phyloP scores from a whole-genome alignment of 2,888 invertebrate species.

The Hemicrepidius hirtus region DNA sequence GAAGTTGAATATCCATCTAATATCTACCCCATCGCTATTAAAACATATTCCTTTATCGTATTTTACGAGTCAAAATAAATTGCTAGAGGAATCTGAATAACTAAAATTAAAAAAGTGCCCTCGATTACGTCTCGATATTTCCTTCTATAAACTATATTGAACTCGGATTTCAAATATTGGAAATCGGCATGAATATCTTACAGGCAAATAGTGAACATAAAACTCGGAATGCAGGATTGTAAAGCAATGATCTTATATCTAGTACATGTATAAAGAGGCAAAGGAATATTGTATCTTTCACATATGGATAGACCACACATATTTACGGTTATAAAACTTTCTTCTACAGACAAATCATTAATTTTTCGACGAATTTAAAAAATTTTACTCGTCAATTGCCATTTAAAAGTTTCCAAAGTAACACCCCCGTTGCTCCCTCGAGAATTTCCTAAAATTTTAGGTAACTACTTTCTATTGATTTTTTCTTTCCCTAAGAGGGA shows the following conservation, averaged over 20 bases:
- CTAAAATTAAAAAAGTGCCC: constrained; percentile 13
- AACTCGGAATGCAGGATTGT: constrained; percentile 9
- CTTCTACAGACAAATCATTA: constrained; percentile 4
- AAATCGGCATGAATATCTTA: not conserved
- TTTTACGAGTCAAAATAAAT: no score
- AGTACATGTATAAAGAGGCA: constrained; percentile 10
- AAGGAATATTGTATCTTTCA: constrained; percentile 21
- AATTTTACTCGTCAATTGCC: not conserved
- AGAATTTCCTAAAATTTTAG: constrained; percentile 24
- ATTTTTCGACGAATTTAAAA: not conserved
- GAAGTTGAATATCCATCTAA: no score
- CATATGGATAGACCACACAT: not conserved
- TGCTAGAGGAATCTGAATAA: no score
- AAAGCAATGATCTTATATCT: constrained; percentile 15
- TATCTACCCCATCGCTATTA: no score
- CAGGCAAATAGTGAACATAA: constrained; percentile 13
- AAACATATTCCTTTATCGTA: no score
- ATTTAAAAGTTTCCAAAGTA: not conserved
- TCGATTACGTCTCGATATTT: constrained; percentile 2
- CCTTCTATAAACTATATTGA: constrained; percentile 15
- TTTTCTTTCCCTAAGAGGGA: constrained; percentile 36
- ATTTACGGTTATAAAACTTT: constrained; percentile 22
- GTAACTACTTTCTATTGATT: constrained; percentile 39
- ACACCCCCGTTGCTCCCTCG: not conserved
- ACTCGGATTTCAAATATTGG: constrained; percentile 14